A percentile compares a stretch with the other conserved stretches of the same genome.
phyloP scores from a whole-genome alignment of 2,888 invertebrate species.

The Acleris holmiana region DNA sequence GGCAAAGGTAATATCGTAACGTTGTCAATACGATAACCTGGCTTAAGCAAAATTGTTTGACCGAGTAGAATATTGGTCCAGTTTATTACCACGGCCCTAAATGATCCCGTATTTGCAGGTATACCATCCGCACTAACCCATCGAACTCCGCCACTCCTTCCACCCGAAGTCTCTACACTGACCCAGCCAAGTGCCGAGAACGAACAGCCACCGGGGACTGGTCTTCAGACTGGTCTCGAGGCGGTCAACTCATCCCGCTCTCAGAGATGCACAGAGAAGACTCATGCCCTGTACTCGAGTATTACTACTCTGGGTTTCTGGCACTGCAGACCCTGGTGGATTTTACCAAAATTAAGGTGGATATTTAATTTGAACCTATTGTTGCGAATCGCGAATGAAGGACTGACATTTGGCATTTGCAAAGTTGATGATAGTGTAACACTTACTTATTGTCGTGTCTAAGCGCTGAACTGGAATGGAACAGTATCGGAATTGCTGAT shows the following conservation, averaged over 20 bases:
- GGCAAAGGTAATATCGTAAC: too few relatives aligned
- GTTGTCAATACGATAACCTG: too few relatives aligned
- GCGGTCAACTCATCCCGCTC: constrained; percentile 72
- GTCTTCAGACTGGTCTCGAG: constrained; percentile 85
- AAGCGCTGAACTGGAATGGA: too few relatives aligned
- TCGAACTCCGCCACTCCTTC: constrained; percentile 86
- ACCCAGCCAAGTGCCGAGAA: constrained; percentile 88
- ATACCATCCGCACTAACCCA: constrained; percentile 90
- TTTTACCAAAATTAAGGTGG: constrained; percentile 88
- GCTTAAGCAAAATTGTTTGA: too few relatives aligned
- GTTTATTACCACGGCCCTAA: not conserved
- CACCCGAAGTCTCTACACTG: constrained; percentile 86
- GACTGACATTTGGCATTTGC: too few relatives aligned
- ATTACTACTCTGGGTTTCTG: constrained; percentile 90
- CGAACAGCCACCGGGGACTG: constrained; percentile 79
- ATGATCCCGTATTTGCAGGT: constrained; percentile 68
- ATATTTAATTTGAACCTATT: constrained; percentile 21
- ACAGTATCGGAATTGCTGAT: too few relatives aligned
- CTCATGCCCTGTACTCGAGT: constrained; percentile 89
- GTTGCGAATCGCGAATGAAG: too few relatives aligned
- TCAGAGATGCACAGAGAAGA: constrained; percentile 88
- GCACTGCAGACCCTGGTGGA: constrained; percentile 89
- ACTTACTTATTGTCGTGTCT: too few relatives aligned
- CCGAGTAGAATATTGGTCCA: too few relatives aligned
- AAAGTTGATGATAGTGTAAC: too few relatives aligned